Base-by-base conservation (phyloP, 2,113 vertebrate genomes). In the Trogon surrucura region DNA sequence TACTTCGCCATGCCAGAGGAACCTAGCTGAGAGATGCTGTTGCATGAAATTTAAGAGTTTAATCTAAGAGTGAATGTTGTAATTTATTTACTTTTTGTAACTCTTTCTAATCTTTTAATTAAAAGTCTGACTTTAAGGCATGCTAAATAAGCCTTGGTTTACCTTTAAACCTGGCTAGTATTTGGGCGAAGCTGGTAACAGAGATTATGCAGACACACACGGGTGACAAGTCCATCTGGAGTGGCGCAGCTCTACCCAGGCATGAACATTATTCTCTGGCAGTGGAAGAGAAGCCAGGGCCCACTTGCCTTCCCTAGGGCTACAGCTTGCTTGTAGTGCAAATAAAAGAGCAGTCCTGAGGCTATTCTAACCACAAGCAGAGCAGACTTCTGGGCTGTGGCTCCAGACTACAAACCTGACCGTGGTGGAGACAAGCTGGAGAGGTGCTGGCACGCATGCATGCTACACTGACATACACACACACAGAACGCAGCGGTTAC, bases 391-490 rank as follows among this genome's bases (percentile, higher is more conserved):
- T 22, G 53, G 64, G 26, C 54, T 69, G 32, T 10, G 27, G 53
- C 27, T 81, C 29, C 36, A 73, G 19, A 9, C 69, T 67, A 23
- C n/a, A 86, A 69, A 30, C 16, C 21, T 30, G 64, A 56, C 0
- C 19, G 41, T 29, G 32, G 13, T 5, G 8, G 19, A 71, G 27
- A 67, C 3, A 77, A 69, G 25, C 20, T 51, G 26, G 44, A 74
- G 65, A 64, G 53, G n/a, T n/a, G 36, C 16, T 22, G 23, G 25
- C 47, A 74, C 2, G 0, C 0, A 0, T 5, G 8, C 2, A 0
- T 15, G 20, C 62, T 56, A 5, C 29, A 11, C 16, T 16, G 22
- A 29, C 21, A 3, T 1, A 6, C 32, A 51, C 26, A 38, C 73
- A 47, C 36, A 26, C 6, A 20, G 22, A 18, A 22, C 2, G 11